Evolutionary conservation across 1,140 invertebrate genomes (phyloP), one percentile per base, ranked within the genome.

Genomic region (Drosophila insularis): DNA sequence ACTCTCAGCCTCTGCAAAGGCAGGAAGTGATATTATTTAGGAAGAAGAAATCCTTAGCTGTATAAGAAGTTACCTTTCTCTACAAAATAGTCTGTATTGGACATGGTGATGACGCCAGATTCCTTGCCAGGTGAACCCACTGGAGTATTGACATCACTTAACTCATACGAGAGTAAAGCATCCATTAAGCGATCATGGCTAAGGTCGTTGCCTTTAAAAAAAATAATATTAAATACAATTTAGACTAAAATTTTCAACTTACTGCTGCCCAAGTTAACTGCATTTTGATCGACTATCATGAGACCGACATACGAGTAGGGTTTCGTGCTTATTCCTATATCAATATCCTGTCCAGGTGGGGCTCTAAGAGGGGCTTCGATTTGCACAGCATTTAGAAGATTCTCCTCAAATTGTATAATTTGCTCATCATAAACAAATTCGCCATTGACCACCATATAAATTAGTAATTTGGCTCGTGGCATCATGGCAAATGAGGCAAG

Each of bases 261-360:
- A 80, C 94, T 94, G 89, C 93, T 94, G 79, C 95, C 95, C 4
- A 98, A 92, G 1, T 96, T 85, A 1, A 96, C 87, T 0, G 97
- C 95, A 92, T 96, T 96, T 91, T 98, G 96, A 93, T 99, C 98
- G 11, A 98, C 94, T 2, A 96, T 96, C 80, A 98, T 93, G 13
- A 99, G 90, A 61, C 96, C 97, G 68, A 99, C 95, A 80, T 96
- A 96, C 1, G 97, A 98, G 90, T 97, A 96, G 1, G 97, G 96
- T 84, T 96, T 96, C 0, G 97, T 95, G 39, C 94, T 94, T 5
- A 98, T 94, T 1, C 93, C 93, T 0, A 98, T 92, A 73, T 96
- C 95, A 5, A 98, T 94, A 31, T 95, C 94, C 37, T 94, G 93
- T 1, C 95, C 96, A 5, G 96, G 97, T 63, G 94, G 93, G 1